A percentile compares a stretch with the other conserved stretches of the same genome.
These are phyloP conservation scores for Drosophila trapezifrons DNA, from an alignment of 1,140 invertebrate species.

Conservation along the genomic window DNA sequence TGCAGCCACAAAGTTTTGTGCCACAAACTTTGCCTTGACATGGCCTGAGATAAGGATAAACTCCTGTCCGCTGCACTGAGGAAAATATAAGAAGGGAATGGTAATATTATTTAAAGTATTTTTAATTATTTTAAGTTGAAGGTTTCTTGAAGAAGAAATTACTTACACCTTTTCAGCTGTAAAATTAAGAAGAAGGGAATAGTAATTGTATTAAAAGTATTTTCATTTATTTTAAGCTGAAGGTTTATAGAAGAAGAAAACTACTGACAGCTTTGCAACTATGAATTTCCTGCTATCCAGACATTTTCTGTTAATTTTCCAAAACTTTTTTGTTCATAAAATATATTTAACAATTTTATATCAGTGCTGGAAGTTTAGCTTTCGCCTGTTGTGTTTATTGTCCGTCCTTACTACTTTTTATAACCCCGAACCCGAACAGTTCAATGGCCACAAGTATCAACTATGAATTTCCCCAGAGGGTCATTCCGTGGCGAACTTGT, in stretches of 20 bases:
- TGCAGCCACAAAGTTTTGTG: slow-evolving; percentile 48
- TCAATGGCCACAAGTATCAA: slow-evolving; percentile 70
- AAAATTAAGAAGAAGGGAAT: no score
- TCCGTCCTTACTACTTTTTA: slow-evolving; percentile 48
- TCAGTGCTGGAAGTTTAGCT: slow-evolving; percentile 36
- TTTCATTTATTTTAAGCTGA: no score
- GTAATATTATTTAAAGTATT: not conserved
- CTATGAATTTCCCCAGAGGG: slow-evolving; percentile 66
- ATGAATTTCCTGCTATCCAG: no score
- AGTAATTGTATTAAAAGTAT: no score
- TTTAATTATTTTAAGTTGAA: not conserved
- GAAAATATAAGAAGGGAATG: not conserved
- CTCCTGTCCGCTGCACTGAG: slow-evolving; percentile 26
- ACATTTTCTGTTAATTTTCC: no score
- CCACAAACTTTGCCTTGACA: slow-evolving; percentile 62
- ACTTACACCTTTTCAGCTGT: no score
- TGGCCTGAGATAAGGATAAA: slow-evolving; percentile 63
- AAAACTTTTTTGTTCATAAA: no score
- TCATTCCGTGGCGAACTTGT: slow-evolving; percentile 58
- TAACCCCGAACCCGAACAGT: slow-evolving; percentile 37
- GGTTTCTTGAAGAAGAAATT: fast-evolving
- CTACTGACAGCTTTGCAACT: no score
- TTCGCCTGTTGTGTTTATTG: slow-evolving; percentile 56
- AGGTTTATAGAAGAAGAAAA: no score
- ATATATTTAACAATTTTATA: not conserved